A percentile compares a stretch with the other conserved stretches of the same genome.
Conservation (phyloP, 1,140 invertebrate genomes). For the Chrysoperla carnea region DNA sequence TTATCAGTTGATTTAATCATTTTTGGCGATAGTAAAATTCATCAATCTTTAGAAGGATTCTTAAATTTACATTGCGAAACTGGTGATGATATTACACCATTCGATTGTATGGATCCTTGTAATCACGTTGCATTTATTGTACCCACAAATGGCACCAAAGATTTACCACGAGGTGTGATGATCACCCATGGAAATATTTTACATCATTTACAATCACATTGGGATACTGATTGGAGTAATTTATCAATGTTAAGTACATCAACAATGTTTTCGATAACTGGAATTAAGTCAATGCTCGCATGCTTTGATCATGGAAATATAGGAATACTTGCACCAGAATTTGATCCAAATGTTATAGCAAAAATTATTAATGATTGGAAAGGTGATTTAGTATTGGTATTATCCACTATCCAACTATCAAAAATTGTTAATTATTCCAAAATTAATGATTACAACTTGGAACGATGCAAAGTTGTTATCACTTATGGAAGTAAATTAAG, state of each 20-base stretch:
- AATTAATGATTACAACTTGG: too few relatives aligned
- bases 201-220: background rate
- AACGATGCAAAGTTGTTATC: background rate
- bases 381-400: too few relatives aligned
- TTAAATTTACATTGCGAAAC: background rate
- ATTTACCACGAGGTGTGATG: background rate
- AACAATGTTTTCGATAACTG: background rate
- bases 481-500: background rate
- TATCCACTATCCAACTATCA: too few relatives aligned
- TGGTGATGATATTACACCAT: background rate
- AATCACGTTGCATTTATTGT: background rate
- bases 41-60: background rate
- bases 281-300: background rate
- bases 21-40: background rate
- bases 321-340: background rate
- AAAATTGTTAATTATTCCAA: too few relatives aligned
- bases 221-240: background rate
- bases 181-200: background rate
- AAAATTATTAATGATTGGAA: too few relatives aligned
- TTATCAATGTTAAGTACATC: background rate
- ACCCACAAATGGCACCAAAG: background rate
- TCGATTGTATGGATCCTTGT: background rate
- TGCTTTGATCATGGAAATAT: background rate
- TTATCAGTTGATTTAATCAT: background rate
- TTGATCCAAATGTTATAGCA: background rate